phyloP scores from a whole-genome alignment of 2,888 invertebrate species.

The Sinopyrophorus schimmeli region DNA sequence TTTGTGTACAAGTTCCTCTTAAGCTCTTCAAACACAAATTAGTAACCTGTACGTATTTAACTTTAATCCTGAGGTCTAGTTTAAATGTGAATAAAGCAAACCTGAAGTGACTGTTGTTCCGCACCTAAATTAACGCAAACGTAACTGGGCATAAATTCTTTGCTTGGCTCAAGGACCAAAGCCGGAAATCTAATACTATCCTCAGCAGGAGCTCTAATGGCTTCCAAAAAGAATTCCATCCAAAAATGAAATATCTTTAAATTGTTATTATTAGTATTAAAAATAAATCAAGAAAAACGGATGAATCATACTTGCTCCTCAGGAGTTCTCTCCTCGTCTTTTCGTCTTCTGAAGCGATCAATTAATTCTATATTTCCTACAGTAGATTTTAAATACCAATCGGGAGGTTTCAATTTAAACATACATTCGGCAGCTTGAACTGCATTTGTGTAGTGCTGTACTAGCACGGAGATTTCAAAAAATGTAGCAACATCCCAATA shows the following conservation, averaged over 20 bases:
- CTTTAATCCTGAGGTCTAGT: not conserved
- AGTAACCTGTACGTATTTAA: conserved; percentile 45
- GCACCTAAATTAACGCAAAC: conserved; percentile 94
- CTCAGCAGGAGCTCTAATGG: conserved; percentile 78
- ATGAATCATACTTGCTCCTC: conserved; percentile 82
- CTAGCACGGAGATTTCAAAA: conserved; percentile 96
- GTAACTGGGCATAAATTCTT: conserved; percentile 93
- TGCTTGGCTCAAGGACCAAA: conserved; percentile 86
- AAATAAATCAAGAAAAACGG: not conserved
- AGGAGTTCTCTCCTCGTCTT: conserved; percentile 73
- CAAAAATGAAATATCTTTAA: conserved; percentile 80
- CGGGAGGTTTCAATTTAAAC: conserved; percentile 88
- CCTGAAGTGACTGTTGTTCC: conserved; percentile 89
- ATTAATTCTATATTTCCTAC: conserved; percentile 95
- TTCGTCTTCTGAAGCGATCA: conserved; percentile 83
- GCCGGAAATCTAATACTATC: conserved; percentile 90
- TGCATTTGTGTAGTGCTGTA: conserved; percentile 95
- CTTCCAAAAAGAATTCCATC: conserved; percentile 98
- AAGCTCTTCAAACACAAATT: conserved; percentile 83
- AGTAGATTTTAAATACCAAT: conserved; percentile 96
- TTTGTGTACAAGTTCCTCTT: conserved; percentile 77
- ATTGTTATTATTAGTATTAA: not conserved
- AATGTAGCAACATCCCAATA: conserved; percentile 99
- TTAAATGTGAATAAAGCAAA: too few species aligned
- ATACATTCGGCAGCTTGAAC: conserved; percentile 95